A percentile compares a stretch with the other conserved stretches of the same genome.
phyloP scores from a whole-genome alignment of 2,888 invertebrate genomes.

The Ethmia dodecea region DNA sequence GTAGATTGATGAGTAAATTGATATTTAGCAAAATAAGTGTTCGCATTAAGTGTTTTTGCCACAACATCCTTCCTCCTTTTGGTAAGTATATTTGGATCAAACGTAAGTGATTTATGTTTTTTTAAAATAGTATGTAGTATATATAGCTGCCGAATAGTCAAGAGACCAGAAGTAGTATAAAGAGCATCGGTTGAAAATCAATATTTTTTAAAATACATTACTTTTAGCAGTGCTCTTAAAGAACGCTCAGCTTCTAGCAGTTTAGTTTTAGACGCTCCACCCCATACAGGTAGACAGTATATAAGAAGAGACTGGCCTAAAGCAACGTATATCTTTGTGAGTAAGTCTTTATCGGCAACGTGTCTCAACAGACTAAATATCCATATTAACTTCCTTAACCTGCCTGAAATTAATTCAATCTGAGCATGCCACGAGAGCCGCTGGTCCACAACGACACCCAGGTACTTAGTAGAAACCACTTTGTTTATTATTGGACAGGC shows the following conservation, averaged over 20 bases:
- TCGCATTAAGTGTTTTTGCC: too few relatives aligned
- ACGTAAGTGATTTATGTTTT: too few relatives aligned
- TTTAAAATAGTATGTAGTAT: too few relatives aligned
- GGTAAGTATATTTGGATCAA: too few relatives aligned
- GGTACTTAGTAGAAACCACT: slow-evolving; percentile 5
- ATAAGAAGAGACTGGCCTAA: neutral
- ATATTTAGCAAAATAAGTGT: too few relatives aligned
- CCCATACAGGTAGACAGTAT: neutral
- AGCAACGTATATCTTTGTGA: neutral
- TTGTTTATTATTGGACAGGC: slow-evolving; percentile 1
- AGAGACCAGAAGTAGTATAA: too few relatives aligned
- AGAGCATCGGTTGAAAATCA: neutral
- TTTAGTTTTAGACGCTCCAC: neutral
- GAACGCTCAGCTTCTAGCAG: neutral
- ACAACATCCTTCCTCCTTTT: too few relatives aligned
- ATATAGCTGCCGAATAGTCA: too few relatives aligned
- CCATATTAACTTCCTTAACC: slow-evolving; percentile 5
- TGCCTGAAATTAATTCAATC: neutral
- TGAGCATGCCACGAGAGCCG: slow-evolving; percentile 5
- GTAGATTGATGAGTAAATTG: too few relatives aligned
- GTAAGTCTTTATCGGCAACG: neutral
- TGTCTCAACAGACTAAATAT: slow-evolving; percentile 4
- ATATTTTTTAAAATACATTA: neutral
- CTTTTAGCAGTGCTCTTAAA: neutral
- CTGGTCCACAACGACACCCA: slow-evolving; percentile 4